Base-by-base conservation (phyloP, 2,888 invertebrate genomes). In the Morpho helenor region DNA sequence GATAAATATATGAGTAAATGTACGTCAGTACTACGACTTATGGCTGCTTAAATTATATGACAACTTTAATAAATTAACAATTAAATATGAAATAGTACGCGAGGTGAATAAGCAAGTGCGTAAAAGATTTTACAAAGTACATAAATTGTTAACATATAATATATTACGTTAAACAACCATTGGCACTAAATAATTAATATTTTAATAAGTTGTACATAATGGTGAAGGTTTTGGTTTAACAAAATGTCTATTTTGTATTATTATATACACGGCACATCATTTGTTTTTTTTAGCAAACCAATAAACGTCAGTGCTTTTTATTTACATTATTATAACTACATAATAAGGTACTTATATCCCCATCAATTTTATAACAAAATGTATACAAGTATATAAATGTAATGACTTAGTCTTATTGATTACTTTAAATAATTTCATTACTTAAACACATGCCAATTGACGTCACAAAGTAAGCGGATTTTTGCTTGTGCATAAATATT, bases 191-290 rank as follows among this genome's bases (percentile, higher is more conserved):
- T 69, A 64, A 64, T 65, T 68, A 66, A 65, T 73, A 78, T 69
- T 69, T 71, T 68, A 62, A 72, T 72, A 78, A 76, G 74, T 88
- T 89, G 89, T 89, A 89, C 88, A 87, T 89, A 78, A 79, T 73
- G 85, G 86, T 87, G 76, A 82, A 78, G 73, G 78, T 80, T 88
- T 88, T 87, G 87, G 87, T 87, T 64, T 57, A 59, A 52, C 47
- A 43, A 44, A 55, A 44, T 8, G 39, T 57, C 23, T 61, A 58
- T 64, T 84, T 84, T 83, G 80, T 82, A 82, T 82, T 75, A 51
- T 56, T 88, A 90, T 88, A 76, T 88, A 90, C 89, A 90, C 85
- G 87, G 86, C 86, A 88, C 87, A 77, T 74, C 59, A 57, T 51
- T 31, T 31, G 31, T 31, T 54, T 53, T 49, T 54, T 52, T 42